Base-by-base conservation (phyloP, 2,888 invertebrate genomes). In the Monochamus alternatus region DNA sequence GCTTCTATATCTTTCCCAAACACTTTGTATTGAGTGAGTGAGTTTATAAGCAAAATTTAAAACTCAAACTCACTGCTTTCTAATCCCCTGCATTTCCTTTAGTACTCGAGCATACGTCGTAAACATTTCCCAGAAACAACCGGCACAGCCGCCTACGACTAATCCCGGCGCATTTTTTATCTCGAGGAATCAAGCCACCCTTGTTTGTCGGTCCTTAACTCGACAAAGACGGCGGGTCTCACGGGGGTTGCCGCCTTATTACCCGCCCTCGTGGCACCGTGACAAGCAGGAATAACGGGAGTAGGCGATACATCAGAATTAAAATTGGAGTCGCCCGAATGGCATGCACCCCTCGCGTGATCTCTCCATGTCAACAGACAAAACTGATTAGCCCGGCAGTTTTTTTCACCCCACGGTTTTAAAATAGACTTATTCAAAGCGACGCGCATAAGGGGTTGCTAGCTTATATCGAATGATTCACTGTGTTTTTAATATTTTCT, bases 151-250 rank as follows among this genome's bases (percentile, higher is more conserved):
- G 55, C 59, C 14, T 10, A 22, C 9, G 22, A 51, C 30, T 51
- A 47, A 51, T 44, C 38, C 38, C 38, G 38, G 38, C 38, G 7
- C 38, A 38, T 38, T 68, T 68, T 58, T 58, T 5, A 14, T 64
- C 10, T 38, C 67, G 14, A 38, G 14, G 55, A 68, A 58, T 68
- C 38, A 43, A 58, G 10, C 38, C 31, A 38, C 67, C 67, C 67
- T 43, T 58, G 55, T 58, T 58, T 58, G 58, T 31, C 14, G 2
- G 14, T 22, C n/a, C 12, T 32, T 7, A n/a, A n/a, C 22, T 30
- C 52, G 31, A 52, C 66, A 44, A 44, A 64, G 12, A 12, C 9
- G 55, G n/a, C 55, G 3, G 7, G 5, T 55, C 55, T 8, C 14
- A 5, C 9, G n/a, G 9, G 55, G 32, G 38, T 38, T 55, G n/a